Evolutionary conservation across 2,888 invertebrate genomes (phyloP).

Genomic region (Mesorhabditis belari): DNA sequence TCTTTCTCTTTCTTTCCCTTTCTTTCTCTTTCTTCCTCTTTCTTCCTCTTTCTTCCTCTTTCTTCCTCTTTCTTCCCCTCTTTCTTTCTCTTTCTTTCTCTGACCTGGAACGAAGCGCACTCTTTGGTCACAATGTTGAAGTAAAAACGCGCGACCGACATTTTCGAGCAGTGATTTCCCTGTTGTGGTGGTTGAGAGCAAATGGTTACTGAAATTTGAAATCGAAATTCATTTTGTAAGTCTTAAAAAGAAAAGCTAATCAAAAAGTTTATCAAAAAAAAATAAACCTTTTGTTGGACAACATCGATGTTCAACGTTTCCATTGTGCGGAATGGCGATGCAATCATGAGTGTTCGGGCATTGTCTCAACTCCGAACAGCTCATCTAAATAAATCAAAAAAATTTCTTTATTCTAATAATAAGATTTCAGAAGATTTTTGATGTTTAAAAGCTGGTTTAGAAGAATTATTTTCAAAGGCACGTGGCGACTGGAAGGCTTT

Average conservation of each 20-base stretch:
- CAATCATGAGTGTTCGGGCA: slow-evolving; percentile 46
- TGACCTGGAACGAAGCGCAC: slow-evolving; percentile 26
- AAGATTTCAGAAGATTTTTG: no score
- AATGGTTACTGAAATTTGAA: slow-evolving; percentile 29
- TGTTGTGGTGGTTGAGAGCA: slow-evolving; percentile 46
- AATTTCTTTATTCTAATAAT: no score
- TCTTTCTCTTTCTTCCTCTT: no score
- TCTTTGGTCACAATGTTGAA: slow-evolving; percentile 34
- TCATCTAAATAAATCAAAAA: slow-evolving; percentile 10
- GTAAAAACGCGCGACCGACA: slow-evolving; percentile 30
- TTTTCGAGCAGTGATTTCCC: slow-evolving; percentile 43
- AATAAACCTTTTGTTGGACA: slow-evolving; percentile 42
- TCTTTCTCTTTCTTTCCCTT: not conserved
- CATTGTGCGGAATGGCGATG: slow-evolving; percentile 30
- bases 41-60: no score
- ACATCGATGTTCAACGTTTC: slow-evolving; percentile 38
- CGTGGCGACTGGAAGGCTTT: no score
- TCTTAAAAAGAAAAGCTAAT: not conserved
- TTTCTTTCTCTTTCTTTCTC: no score
- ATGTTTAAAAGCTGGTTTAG: no score
- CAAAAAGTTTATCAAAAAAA: not conserved
- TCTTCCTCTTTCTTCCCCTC: no score
- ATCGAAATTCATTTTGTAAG: not conserved
- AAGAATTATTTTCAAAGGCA: no score
- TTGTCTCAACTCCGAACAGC: slow-evolving; percentile 19